Base-by-base conservation (phyloP, 2,113 vertebrate species). In the Rallus limicola region DNA sequence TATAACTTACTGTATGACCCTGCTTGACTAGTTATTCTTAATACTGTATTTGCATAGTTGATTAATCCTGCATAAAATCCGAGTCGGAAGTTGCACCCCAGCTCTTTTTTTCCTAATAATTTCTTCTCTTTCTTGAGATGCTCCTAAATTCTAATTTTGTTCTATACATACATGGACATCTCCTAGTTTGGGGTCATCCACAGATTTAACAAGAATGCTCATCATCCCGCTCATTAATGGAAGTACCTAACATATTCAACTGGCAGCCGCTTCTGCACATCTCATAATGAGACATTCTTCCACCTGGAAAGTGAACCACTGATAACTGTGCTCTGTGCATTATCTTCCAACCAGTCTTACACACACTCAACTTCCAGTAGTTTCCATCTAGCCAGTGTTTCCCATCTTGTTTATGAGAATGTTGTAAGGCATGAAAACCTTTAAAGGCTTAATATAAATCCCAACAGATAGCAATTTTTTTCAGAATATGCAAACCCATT, bases 181-280 rank as follows among this genome's bases (percentile, higher is more conserved):
- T 92, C 44, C 71, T 76, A 65, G 40, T 58, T 5, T 77, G 63
- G 63, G 59, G 68, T 92, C 76, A 93, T 55, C 75, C 59, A 82
- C 31, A 80, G 55, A 82, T 92, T 82, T 86, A 92, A 92, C n/a
- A 81, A 86, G 67, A 93, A 63, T 16, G 31, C 55, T 94, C 74
- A 82, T 80, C 92, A 78, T 71, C 23, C 70, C 71, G 84, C 84
- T 96, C 88, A 95, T 92, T 93, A 95, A 94, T 72, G 59, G 71
- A 86, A 93, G 92, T 72, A 85, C 0, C 0, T 85, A 94, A 74
- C 44, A 53, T 65, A 72, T 74, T 93, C 75, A 88, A 92, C 33
- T n/a, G 88, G 82, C 40, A 88, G 79, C 44, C 0, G 5, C 59
- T 90, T 88, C 75, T 69, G 82, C 71, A 72, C 34, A 60, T 58